Evolutionary conservation across 2,797 vertebrate species (phyloP).

Genomic region (Pseudochirops corinnae): DNA sequence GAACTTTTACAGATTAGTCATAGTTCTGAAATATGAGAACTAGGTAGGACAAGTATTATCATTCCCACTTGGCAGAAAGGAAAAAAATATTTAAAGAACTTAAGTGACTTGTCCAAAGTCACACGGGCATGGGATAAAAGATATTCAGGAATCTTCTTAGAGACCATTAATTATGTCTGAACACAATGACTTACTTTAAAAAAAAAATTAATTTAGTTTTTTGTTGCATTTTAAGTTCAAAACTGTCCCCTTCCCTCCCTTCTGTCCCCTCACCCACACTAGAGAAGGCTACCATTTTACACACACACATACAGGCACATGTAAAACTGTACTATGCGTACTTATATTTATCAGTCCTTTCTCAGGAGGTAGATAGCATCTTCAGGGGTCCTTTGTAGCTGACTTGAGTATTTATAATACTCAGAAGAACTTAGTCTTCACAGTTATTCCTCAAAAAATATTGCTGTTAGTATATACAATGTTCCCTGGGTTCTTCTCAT

Average conservation of each 20-base stretch:
- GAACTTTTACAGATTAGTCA: neutral
- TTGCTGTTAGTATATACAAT: neutral
- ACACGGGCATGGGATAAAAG: neutral
- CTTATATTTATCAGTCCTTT: neutral
- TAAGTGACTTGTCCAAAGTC: neutral
- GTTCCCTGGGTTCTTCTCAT: neutral
- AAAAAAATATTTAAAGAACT: neutral
- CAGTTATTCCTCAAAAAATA: neutral
- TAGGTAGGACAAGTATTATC: neutral
- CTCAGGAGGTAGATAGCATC: neutral
- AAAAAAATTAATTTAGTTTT: neutral
- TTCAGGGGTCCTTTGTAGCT: neutral
- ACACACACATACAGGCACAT: neutral
- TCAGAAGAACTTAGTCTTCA: neutral
- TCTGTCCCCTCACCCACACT: neutral
- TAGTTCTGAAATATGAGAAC: neutral
- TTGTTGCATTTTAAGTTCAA: neutral
- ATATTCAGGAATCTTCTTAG: neutral
- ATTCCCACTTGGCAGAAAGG: neutral
- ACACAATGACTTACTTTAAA: neutral
- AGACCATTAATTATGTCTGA: neutral
- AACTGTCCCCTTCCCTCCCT: neutral
- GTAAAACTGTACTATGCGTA: neutral
- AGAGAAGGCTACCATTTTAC: neutral
- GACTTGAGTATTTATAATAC: neutral